Evolutionary conservation across 92 coral and sea anemone genomes (phyloP).

Genomic region (Porites lobata): DNA sequence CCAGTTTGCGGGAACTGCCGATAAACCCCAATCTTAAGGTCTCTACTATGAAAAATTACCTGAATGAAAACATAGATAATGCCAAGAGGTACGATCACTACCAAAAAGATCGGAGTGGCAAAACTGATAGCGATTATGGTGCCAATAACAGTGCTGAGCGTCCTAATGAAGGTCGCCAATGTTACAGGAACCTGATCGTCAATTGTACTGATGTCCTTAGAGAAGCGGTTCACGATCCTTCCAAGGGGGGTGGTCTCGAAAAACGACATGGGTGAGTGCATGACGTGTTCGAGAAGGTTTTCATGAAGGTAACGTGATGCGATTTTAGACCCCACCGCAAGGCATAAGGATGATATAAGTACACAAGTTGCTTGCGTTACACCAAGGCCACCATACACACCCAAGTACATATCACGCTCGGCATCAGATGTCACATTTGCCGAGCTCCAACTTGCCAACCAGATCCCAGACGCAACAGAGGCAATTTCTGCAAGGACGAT

Average conservation of each 20-base stretch:
- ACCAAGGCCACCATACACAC: slow-evolving; percentile 89
- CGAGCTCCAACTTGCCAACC: slow-evolving; percentile 95
- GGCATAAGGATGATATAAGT: slow-evolving; percentile 69
- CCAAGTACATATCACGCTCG: slow-evolving; percentile 84
- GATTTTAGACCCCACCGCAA: slow-evolving; percentile 87
- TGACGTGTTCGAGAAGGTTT: slow-evolving; percentile 76
- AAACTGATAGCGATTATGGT: slow-evolving; percentile 87
- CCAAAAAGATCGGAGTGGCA: slow-evolving; percentile 91
- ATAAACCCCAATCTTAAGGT: too few relatives aligned
- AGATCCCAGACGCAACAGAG: slow-evolving; percentile 85
- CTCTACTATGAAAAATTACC: slow-evolving; percentile 38
- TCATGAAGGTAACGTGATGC: slow-evolving; percentile 87
- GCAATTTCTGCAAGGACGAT: slow-evolving; percentile 70
- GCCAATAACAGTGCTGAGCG: slow-evolving; percentile 74
- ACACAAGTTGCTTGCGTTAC: slow-evolving; percentile 81
- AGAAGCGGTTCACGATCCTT: slow-evolving; percentile 91
- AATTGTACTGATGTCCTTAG: slow-evolving; percentile 90
- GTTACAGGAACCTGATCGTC: slow-evolving; percentile 84
- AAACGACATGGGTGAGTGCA: slow-evolving; percentile 93
- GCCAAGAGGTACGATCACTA: slow-evolving; percentile 80
- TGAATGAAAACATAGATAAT: slow-evolving; percentile 81
- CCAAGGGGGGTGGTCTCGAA: slow-evolving; percentile 97
- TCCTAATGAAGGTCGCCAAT: slow-evolving; percentile 60
- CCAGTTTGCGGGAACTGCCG: too few relatives aligned
- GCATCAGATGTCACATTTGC: slow-evolving; percentile 69